phyloP scores from a whole-genome alignment of 2,113 vertebrate species.

The Hippocampus barbouri region DNA sequence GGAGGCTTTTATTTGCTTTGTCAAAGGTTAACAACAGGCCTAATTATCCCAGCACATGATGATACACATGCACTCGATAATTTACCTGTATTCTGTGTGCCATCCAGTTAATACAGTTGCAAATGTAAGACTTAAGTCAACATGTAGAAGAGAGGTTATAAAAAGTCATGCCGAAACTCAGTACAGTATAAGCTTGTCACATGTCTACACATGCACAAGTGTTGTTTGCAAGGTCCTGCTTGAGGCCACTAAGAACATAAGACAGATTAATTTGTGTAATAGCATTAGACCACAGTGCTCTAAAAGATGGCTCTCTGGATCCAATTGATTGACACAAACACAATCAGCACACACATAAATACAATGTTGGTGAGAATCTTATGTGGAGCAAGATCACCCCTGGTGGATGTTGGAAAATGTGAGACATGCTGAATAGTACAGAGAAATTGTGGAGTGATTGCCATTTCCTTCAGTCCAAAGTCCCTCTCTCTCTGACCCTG shows the following conservation, averaged over 20 bases:
- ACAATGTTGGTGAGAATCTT: conserved; percentile 8
- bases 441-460: background rate
- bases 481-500: conserved; percentile 6
- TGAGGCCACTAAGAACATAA: conserved; percentile 38
- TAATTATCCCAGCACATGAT: conserved; percentile 7
- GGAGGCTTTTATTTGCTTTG: conserved; percentile 9
- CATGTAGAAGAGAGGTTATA: conserved; percentile 7
- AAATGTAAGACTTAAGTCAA: conserved; percentile 8
- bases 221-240: conserved; percentile 2
- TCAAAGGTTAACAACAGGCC: background rate
- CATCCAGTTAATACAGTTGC: background rate
- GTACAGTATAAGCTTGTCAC: background rate
- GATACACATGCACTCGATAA: conserved; percentile 10
- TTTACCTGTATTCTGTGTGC: background rate
- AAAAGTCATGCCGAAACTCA: conserved; percentile 2
- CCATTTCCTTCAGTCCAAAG: conserved; percentile 8
- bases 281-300: conserved; percentile 42
- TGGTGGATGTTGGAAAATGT: conserved; percentile 3
- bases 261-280: conserved; percentile 48
- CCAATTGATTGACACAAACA: conserved; percentile 14
- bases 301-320: conserved; percentile 34
- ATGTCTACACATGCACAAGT: conserved; percentile 1
- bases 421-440: background rate
- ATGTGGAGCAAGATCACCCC: conserved; percentile 45
- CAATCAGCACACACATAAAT: background rate